Base-by-base conservation (phyloP, 2,888 invertebrate species). In the Tuberolachnus salignus region DNA sequence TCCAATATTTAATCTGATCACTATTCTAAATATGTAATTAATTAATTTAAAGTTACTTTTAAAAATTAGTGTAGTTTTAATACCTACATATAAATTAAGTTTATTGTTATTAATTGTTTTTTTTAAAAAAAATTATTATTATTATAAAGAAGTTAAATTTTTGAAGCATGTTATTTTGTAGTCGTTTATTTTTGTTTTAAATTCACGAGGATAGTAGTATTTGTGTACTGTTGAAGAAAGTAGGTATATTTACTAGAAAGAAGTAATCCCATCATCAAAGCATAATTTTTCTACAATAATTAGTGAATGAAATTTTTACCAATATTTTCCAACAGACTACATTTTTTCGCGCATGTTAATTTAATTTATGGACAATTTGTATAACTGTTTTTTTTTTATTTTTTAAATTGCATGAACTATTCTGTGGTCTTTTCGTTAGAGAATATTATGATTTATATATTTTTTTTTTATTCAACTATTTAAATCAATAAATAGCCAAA, bases 361-460 rank as follows among this genome's bases (percentile, higher is more conserved):
- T 53, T 13, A 49, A 49, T 63, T 59, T 14, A 57, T 55, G 11
- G 21, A 51, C n/a, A n/a, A 61, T 19, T 34, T 74, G 21, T 64
- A 73, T n/a, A n/a, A n/a, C n/a, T n/a, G n/a, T n/a, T n/a, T n/a
- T n/a, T n/a, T 16, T 49, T 19, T 11, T 6, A 21, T 73, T 49
- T 26, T 73, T 11, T 19, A 59, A 59, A 61, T 49, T 21, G 34
- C 51, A 26, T n/a, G 21, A 49, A 46, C 6, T 11, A 13, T 44
- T 71, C 23, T 53, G 19, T n/a, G 14, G 1, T 19, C 44, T 64
- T 8, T 59, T 44, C 46, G 10, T 42, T n/a, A 42, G 10, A 10
- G 26, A 73, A 57, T 42, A 66, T 46, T 67, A 26, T 26, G 21
- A 66, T 63, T 34, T 10, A 64, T 46, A n/a, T 72, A 23, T n/a